A percentile compares a stretch with the other conserved stretches of the same genome.
These are phyloP conservation scores for Tethya wilhelma DNA, from an alignment of 37 sponge, comb jelly and placozoan species.

Conservation along the genomic window DNA sequence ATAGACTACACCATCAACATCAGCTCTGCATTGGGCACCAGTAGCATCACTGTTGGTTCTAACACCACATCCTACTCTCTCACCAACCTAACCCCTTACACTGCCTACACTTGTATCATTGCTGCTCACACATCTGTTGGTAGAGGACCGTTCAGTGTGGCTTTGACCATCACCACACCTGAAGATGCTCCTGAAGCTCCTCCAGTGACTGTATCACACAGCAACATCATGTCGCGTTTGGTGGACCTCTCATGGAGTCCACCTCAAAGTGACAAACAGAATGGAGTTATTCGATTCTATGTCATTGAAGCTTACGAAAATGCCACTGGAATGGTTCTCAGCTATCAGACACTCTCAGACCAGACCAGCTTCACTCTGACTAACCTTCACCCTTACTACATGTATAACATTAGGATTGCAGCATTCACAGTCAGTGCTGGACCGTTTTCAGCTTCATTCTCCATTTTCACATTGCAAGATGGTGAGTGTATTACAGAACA, in stretches of 20 bases:
- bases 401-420: not conserved
- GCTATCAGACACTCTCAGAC: not conserved
- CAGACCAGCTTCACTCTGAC: conserved; percentile 6
- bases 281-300: conserved; percentile 48
- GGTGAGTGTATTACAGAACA: not conserved
- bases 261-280: conserved; percentile 9
- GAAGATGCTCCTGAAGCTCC: conserved; percentile 44
- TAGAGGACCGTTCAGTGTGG: conserved; percentile 2
- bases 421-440: conserved; percentile 1
- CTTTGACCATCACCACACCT: conserved; percentile 1
- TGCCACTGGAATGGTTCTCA: conserved; percentile 8
- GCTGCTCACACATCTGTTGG: conserved; percentile 25
- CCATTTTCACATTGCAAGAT: not conserved
- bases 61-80: not conserved
- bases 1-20: conserved; percentile 10
- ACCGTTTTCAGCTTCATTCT: not conserved
- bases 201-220: not conserved
- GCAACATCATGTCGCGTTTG: not conserved
- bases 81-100: not conserved
- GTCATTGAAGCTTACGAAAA: not conserved
- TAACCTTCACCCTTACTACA: conserved; percentile 26
- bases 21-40: not conserved
- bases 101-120: not conserved
- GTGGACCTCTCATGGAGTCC: conserved; percentile 28
- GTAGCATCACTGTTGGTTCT: not conserved